phyloP scores from a whole-genome alignment of 2,797 vertebrate species.

The Phalloptychus januarius region DNA sequence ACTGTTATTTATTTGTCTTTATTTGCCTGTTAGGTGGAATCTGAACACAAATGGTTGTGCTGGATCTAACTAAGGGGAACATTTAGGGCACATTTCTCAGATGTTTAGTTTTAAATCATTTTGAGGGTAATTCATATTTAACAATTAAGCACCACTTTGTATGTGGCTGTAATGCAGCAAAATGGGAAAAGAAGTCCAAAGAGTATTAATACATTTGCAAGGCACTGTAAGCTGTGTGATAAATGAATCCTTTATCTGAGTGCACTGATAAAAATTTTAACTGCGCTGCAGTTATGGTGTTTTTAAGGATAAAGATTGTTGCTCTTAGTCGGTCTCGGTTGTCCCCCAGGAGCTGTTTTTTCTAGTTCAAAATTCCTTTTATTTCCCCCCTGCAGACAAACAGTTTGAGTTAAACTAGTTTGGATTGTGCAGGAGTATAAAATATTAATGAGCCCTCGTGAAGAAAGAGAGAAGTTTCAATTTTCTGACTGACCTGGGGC shows the following conservation, averaged over 20 bases:
- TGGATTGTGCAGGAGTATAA: conserved; percentile 53
- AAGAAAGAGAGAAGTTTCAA: conserved; percentile 53
- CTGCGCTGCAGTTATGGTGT: conserved; percentile 33
- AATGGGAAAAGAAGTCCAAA: not conserved
- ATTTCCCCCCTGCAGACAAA: conserved; percentile 36
- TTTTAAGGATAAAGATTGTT: conserved; percentile 38
- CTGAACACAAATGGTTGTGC: not conserved
- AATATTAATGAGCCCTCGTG: conserved; percentile 57
- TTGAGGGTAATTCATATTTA: not conserved
- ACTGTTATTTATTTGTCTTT: not conserved
- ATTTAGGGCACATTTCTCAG: not conserved
- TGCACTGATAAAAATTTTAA: conserved; percentile 18
- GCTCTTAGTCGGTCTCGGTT: conserved; percentile 34
- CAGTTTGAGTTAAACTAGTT: conserved; percentile 50
- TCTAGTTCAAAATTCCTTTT: conserved; percentile 35
- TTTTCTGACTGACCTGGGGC: conserved; percentile 61
- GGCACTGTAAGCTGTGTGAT: conserved; percentile 26
- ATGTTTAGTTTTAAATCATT: not conserved
- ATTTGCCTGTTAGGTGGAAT: not conserved
- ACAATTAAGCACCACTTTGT: not conserved
- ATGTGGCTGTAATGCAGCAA: not conserved
- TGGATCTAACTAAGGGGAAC: not conserved
- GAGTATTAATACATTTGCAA: not conserved
- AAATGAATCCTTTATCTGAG: conserved; percentile 35
- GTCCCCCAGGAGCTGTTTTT: conserved; percentile 43